These are phyloP conservation scores for Sebastes dallii DNA, from an alignment of 2,797 vertebrate genomes.

Conservation along the genomic window DNA sequence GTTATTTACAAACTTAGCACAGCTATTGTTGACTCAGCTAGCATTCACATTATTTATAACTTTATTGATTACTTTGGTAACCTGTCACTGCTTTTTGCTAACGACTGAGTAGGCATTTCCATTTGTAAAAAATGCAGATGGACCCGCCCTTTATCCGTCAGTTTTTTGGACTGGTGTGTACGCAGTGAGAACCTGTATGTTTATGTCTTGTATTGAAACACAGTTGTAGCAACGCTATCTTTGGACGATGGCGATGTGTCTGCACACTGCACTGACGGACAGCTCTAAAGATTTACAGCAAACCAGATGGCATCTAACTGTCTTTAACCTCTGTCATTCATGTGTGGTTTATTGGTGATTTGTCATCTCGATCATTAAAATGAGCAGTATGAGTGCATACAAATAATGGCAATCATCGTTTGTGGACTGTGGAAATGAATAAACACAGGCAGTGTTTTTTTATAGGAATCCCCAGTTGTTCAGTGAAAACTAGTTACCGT, in stretches of 20 bases:
- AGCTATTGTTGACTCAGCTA: too few relatives aligned
- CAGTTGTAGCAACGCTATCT: neutral
- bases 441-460: neutral
- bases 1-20: too few relatives aligned
- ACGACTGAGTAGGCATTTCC: too few relatives aligned
- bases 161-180: too few relatives aligned
- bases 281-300: neutral
- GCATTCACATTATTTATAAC: too few relatives aligned
- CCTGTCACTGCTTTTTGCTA: too few relatives aligned
- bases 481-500: neutral
- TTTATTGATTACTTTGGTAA: too few relatives aligned
- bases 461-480: neutral
- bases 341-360: neutral
- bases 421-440: neutral
- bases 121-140: too few relatives aligned
- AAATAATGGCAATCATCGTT: neutral
- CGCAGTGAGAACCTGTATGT: neutral
- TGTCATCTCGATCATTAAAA: neutral
- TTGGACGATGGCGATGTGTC: neutral
- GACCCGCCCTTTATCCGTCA: too few relatives aligned
- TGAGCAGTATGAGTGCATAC: neutral
- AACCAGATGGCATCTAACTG: neutral
- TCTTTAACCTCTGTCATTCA: neutral
- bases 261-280: neutral
- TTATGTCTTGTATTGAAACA: neutral